Evolutionary conservation across 1,140 invertebrate species (phyloP).

Genomic region (Pogonus chalceus): DNA sequence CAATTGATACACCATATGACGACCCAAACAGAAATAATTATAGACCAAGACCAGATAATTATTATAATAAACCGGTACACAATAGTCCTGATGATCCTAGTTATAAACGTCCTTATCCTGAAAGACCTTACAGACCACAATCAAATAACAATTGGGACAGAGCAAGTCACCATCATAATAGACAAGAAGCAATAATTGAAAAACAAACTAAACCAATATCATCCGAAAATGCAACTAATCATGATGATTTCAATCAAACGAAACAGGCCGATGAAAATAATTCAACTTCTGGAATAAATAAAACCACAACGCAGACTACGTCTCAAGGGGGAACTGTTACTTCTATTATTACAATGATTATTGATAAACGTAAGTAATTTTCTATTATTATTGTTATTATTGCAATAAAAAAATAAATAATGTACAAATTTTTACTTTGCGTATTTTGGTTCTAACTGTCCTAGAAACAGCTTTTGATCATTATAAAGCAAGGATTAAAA

Average conservation of each 20-base stretch:
- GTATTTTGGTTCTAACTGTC: no score
- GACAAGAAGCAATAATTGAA: background rate
- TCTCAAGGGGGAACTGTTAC: conserved; percentile 27
- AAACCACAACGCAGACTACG: background rate
- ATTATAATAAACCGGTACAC: background rate
- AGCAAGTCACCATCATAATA: background rate
- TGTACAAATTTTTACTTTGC: no score
- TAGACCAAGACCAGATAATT: background rate
- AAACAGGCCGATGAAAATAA: background rate
- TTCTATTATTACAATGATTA: conserved; percentile 29
- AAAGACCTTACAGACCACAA: background rate
- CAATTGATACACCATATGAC: background rate
- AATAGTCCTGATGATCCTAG: background rate
- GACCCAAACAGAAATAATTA: background rate
- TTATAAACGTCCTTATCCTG: background rate
- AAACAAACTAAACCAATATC: background rate
- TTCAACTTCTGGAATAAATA: background rate
- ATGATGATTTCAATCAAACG: background rate
- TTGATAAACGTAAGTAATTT: conserved; percentile 25
- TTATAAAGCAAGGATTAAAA: no score
- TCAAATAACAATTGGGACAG: background rate
- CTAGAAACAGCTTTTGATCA: no score
- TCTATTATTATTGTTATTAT: no score
- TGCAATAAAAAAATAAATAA: no score
- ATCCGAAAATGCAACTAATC: background rate